A percentile compares a stretch with the other conserved stretches of the same genome.
These are phyloP conservation scores for Melanotaenia parkinsoni DNA, from an alignment of 2,797 vertebrate genomes.

Conservation along the genomic window DNA sequence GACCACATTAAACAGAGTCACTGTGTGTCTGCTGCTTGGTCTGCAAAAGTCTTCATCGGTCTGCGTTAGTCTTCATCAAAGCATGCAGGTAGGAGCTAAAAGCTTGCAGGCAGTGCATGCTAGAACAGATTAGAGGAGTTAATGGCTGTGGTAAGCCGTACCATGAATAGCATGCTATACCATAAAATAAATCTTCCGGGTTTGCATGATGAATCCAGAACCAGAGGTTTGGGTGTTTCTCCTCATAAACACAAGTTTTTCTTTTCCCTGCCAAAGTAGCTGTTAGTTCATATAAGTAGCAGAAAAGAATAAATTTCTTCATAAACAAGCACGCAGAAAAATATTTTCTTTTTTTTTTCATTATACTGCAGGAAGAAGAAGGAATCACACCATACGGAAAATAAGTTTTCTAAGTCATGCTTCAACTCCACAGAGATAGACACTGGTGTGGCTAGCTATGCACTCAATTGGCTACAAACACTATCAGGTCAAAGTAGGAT, in stretches of 20 bases:
- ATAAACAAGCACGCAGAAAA: slow-evolving; percentile 59
- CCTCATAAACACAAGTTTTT: slow-evolving; percentile 46
- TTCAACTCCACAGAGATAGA: slow-evolving; percentile 71
- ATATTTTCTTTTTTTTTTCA: slow-evolving; percentile 18
- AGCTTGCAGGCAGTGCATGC: slow-evolving; percentile 74
- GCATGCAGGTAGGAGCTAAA: slow-evolving; percentile 69
- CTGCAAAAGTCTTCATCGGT: slow-evolving; percentile 41
- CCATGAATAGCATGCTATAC: slow-evolving; percentile 65
- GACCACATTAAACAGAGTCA: slow-evolving; percentile 58
- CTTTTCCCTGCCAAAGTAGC: slow-evolving; percentile 55
- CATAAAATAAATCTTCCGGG: slow-evolving; percentile 64
- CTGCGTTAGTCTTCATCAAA: slow-evolving; percentile 51
- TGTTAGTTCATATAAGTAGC: slow-evolving; percentile 70
- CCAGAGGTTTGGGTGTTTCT: slow-evolving; percentile 54
- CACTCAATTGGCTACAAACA: slow-evolving; percentile 75
- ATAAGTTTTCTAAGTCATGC: slow-evolving; percentile 73
- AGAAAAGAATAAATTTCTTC: slow-evolving; percentile 65
- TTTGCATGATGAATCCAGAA: slow-evolving; percentile 58
- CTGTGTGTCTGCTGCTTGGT: slow-evolving; percentile 44
- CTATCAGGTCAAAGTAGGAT: slow-evolving; percentile 66
- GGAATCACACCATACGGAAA: slow-evolving; percentile 70
- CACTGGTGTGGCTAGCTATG: slow-evolving; percentile 62
- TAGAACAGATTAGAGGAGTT: slow-evolving; percentile 59
- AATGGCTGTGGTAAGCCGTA: slow-evolving; percentile 61
- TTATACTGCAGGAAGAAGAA: slow-evolving; percentile 42